phyloP scores from a whole-genome alignment of 92 coral and sea anemone species.

The Palythoa heliodiscus region DNA sequence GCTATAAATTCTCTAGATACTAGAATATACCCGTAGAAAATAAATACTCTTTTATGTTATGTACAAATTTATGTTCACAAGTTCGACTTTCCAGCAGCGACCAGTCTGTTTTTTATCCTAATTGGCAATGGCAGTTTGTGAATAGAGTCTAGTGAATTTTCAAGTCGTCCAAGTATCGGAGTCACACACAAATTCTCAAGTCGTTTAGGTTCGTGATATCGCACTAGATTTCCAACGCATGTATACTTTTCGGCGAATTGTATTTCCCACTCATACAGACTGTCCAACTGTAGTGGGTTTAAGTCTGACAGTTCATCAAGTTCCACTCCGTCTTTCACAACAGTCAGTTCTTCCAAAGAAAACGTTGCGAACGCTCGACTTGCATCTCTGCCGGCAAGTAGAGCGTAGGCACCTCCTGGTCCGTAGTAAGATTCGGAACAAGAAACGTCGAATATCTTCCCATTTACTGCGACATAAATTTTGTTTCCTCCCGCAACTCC shows the following conservation, averaged over 20 bases:
- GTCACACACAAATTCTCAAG: constrained; percentile 70
- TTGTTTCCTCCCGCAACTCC: constrained; percentile 56
- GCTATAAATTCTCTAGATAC: constrained; percentile 6
- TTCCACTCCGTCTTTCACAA: constrained; percentile 37
- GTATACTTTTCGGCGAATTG: constrained; percentile 81
- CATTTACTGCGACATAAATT: constrained; percentile 90
- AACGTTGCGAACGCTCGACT: constrained; percentile 96
- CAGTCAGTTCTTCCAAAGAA: constrained; percentile 55
- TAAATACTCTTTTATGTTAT: constrained; percentile 31
- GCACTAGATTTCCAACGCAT: constrained; percentile 85
- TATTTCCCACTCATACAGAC: constrained; percentile 86
- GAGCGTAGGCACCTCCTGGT: constrained; percentile 73
- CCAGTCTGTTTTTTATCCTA: constrained; percentile 23
- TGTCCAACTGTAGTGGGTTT: constrained; percentile 81
- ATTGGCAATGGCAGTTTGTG: constrained; percentile 59
- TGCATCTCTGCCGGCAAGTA: constrained; percentile 92
- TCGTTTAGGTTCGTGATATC: constrained; percentile 71
- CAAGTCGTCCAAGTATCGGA: constrained; percentile 53
- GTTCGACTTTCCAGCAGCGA: constrained; percentile 6
- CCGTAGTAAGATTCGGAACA: constrained; percentile 73
- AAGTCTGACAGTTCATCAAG: constrained; percentile 85
- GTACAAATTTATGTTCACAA: constrained; percentile 10
- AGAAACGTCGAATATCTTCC: constrained; percentile 88
- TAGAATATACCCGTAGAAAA: constrained; percentile 20
- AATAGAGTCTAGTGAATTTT: neutral